Evolutionary conservation across 2,797 vertebrate genomes (phyloP).

Genomic region (Anniella stebbinsi): DNA sequence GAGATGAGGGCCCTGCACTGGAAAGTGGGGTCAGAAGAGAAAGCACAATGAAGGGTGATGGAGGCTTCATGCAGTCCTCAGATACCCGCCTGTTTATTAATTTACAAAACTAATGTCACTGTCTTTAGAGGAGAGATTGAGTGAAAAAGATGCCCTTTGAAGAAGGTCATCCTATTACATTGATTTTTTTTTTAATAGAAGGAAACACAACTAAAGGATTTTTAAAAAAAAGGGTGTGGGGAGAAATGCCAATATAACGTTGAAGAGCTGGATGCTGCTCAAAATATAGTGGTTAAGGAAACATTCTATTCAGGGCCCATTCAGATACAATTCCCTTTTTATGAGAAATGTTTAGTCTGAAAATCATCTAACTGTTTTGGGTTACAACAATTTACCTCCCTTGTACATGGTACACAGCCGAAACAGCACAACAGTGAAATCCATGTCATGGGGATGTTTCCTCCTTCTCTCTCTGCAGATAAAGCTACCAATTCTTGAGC

Average conservation of each 20-base stretch:
- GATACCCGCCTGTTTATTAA: slow-evolving; percentile 80
- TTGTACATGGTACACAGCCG: slow-evolving; percentile 53
- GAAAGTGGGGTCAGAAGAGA: slow-evolving; percentile 79
- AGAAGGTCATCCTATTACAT: slow-evolving; percentile 72
- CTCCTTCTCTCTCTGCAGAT: neutral
- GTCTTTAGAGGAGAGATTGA: slow-evolving; percentile 75
- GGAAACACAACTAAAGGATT: slow-evolving; percentile 55
- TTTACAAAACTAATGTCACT: slow-evolving; percentile 78
- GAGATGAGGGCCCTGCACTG: slow-evolving; percentile 78
- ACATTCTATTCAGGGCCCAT: slow-evolving; percentile 53
- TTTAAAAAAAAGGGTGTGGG: slow-evolving; percentile 9
- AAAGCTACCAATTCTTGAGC: neutral
- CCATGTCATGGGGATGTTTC: slow-evolving; percentile 22
- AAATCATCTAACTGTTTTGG: slow-evolving; percentile 50
- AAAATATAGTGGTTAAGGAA: slow-evolving; percentile 48
- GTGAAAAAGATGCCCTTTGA: slow-evolving; percentile 72
- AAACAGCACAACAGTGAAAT: slow-evolving; percentile 48
- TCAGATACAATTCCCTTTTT: slow-evolving; percentile 66
- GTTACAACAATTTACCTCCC: slow-evolving; percentile 59
- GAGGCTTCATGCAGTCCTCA: slow-evolving; percentile 77
- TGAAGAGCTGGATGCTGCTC: slow-evolving; percentile 55
- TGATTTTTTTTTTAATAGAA: slow-evolving; percentile 67
- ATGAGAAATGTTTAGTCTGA: slow-evolving; percentile 59
- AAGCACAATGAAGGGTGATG: slow-evolving; percentile 77
- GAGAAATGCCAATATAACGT: slow-evolving; percentile 67